Conservation (phyloP, 2,888 invertebrate species). For the Cerastoderma edule region DNA sequence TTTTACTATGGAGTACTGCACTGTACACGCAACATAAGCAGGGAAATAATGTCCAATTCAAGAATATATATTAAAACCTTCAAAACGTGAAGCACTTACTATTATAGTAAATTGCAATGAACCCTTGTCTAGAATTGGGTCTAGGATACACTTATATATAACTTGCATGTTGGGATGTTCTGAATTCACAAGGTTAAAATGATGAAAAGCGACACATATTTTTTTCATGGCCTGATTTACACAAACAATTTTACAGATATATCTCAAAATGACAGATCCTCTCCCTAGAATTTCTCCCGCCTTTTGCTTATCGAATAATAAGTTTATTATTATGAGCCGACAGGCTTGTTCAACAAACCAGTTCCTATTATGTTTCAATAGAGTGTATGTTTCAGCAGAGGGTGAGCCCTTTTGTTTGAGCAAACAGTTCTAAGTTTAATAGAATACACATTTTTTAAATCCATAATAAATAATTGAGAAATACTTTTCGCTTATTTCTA, state of each 20-base stretch:
- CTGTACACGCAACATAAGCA: too few relatives aligned
- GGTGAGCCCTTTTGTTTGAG: not conserved
- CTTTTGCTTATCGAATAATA: conserved; percentile 37
- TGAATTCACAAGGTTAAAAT: too few relatives aligned
- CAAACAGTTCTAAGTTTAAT: not conserved
- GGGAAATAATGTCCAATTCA: too few relatives aligned
- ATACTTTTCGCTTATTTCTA: too few relatives aligned
- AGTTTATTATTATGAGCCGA: conserved; percentile 20
- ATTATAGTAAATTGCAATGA: too few relatives aligned
- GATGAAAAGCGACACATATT: too few relatives aligned
- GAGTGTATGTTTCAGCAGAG: not conserved
- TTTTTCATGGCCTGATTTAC: conserved; percentile 33
- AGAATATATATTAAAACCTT: too few relatives aligned
- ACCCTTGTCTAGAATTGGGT: too few relatives aligned
- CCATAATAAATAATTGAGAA: not conserved
- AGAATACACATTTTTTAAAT: not conserved
- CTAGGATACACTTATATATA: too few relatives aligned
- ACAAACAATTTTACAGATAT: conserved; percentile 49
- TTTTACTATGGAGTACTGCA: too few relatives aligned
- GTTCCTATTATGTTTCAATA: not conserved
- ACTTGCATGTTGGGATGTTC: too few relatives aligned
- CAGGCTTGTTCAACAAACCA: not conserved
- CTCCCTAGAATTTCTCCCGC: conserved; percentile 37
- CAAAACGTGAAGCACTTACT: too few relatives aligned
- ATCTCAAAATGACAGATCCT: conserved; percentile 53